Conservation (phyloP, 1,140 invertebrate species). For the Phymastichus coffea region DNA sequence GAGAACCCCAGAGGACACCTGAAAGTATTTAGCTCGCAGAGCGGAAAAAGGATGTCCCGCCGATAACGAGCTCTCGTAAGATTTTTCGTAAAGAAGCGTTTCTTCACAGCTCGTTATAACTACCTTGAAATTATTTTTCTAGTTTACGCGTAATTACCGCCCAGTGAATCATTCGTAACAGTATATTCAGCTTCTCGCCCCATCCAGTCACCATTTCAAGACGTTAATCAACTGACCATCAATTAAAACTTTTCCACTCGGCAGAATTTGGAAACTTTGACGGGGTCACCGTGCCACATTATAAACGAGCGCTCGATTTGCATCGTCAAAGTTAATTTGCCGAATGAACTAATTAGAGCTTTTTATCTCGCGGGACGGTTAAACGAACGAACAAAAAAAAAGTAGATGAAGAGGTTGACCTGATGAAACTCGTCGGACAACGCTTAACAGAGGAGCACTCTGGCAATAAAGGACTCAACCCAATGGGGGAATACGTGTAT, state of each 20-base stretch:
- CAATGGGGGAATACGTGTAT: conserved; percentile 4
- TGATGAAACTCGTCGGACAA: conserved; percentile 9
- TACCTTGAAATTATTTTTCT: too few species aligned
- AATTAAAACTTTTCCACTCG: conserved; percentile 11
- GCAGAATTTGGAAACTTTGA: too few species aligned
- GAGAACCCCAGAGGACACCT: conserved; percentile 30
- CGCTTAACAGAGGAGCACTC: not conserved
- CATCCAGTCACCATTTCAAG: too few species aligned
- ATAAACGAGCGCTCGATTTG: not conserved
- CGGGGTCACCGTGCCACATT: too few species aligned
- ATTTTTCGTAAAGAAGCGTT: too few species aligned
- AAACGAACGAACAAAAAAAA: too few species aligned
- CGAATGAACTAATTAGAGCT: not conserved
- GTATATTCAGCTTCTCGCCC: too few species aligned
- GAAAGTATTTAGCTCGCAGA: conserved; percentile 36
- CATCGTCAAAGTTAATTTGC: conserved; percentile 1
- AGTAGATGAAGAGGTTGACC: too few species aligned
- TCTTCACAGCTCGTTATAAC: too few species aligned
- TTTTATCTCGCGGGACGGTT: not conserved
- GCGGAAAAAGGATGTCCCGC: conserved; percentile 21
- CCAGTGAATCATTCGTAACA: too few species aligned
- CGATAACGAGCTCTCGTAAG: conserved; percentile 23
- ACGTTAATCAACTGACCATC: too few species aligned
- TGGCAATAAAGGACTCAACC: conserved; percentile 9
- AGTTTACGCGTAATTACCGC: too few species aligned